Conservation (phyloP, 2,888 invertebrate species). For the Spisula solida region DNA sequence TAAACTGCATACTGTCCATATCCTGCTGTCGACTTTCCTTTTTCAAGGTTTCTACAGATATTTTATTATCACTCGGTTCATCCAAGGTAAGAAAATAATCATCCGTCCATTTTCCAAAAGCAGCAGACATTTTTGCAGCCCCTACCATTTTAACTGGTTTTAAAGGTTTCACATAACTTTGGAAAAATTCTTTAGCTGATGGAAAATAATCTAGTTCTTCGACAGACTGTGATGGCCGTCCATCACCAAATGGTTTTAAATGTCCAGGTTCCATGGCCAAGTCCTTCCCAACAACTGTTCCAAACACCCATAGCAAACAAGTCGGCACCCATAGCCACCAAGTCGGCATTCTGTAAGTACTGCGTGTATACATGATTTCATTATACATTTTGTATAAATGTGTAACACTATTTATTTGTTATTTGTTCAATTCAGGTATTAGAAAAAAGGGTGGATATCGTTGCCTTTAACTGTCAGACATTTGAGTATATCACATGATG, state of each 20-base stretch:
- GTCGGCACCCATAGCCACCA: neutral
- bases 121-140: slow-evolving; percentile 81
- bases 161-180: slow-evolving; percentile 77
- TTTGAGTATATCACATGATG: too few relatives aligned
- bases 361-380: neutral
- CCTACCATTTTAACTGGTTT: slow-evolving; percentile 83
- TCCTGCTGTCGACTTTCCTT: slow-evolving; percentile 84
- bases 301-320: neutral
- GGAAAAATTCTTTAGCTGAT: slow-evolving; percentile 79
- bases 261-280: slow-evolving; percentile 78
- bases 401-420: too few relatives aligned
- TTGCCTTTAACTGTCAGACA: too few relatives aligned
- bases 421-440: too few relatives aligned
- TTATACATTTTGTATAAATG: neutral
- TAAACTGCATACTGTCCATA: slow-evolving; percentile 78
- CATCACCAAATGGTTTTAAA: slow-evolving; percentile 82
- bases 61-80: slow-evolving; percentile 73
- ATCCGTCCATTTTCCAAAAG: slow-evolving; percentile 84
- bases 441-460: too few relatives aligned
- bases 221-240: slow-evolving; percentile 74
- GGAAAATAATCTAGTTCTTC: slow-evolving; percentile 81
- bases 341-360: neutral
- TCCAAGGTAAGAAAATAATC: slow-evolving; percentile 82
- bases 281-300: slow-evolving; percentile 47
- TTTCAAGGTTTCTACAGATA: slow-evolving; percentile 84